These are phyloP conservation scores for Pseudopodoces humilis DNA, from an alignment of 2,113 vertebrate species.

Conservation along the genomic window DNA sequence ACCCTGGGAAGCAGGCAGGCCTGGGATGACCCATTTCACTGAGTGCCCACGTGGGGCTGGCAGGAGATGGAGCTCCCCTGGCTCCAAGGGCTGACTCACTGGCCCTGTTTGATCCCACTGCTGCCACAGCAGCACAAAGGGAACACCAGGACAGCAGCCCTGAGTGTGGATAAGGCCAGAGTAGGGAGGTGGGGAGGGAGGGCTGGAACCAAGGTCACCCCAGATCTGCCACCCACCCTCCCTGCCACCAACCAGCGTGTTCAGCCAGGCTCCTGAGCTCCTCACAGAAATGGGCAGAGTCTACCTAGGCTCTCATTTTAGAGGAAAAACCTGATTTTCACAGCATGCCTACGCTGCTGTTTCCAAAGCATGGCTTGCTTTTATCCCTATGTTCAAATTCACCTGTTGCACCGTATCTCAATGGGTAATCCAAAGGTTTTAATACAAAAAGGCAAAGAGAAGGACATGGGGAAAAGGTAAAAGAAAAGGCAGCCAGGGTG, in stretches of 20 bases:
- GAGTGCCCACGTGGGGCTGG: neutral
- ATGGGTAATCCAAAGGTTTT: neutral
- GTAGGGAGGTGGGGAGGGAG: accelerated
- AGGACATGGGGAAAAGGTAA: neutral
- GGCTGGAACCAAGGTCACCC: neutral
- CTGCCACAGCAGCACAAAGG: neutral
- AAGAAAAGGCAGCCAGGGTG: neutral
- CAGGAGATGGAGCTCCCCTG: neutral
- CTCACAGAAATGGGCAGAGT: neutral
- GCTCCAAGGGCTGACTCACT: neutral
- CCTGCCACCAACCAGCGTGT: neutral
- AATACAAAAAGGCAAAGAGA: neutral
- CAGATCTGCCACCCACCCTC: neutral
- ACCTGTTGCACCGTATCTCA: neutral
- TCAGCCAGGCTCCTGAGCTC: neutral
- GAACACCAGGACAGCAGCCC: accelerated
- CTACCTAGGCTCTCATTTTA: neutral
- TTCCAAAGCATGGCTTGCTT: accelerated
- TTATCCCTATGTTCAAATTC: neutral
- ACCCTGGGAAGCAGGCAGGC: neutral
- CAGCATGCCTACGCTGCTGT: accelerated
- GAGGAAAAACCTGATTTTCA: neutral
- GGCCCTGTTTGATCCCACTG: neutral
- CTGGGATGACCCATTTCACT: neutral
- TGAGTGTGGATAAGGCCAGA: neutral